Percentiles rank a stretch among this genome's conserved stretches.
Conservation (phyloP, 2,797 vertebrate species). For the Protonibea diacanthus region DNA sequence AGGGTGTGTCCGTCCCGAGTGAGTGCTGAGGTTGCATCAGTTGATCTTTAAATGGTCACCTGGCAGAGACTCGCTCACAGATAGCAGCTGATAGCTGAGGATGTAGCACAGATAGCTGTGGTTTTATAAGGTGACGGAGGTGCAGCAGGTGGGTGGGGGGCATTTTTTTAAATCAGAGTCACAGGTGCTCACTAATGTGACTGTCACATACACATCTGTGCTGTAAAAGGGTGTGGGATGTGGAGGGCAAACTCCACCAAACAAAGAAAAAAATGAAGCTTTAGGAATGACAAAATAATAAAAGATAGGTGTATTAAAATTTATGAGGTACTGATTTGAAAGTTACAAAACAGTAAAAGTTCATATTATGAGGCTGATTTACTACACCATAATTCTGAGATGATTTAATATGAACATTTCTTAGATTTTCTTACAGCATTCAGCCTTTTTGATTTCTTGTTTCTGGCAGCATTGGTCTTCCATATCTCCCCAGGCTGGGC, state of each 20-base stretch:
- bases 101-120: conserved; percentile 14
- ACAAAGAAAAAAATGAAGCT: neutral
- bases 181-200: neutral
- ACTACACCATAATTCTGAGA: neutral
- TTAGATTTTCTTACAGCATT: neutral
- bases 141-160: neutral
- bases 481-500: neutral
- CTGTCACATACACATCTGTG: neutral
- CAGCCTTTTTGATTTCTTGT: neutral
- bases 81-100: conserved; percentile 33
- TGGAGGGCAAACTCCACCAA: neutral
- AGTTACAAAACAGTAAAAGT: too few species aligned
- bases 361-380: too few species aligned
- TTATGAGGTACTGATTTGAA: neutral
- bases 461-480: neutral
- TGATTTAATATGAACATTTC: too few species aligned
- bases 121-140: conserved; percentile 22
- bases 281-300: neutral
- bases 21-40: conserved; percentile 45
- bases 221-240: neutral
- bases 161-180: conserved; percentile 1
- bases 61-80: conserved; percentile 54
- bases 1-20: neutral
- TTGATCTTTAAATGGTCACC: conserved; percentile 10
- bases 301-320: neutral